phyloP scores from a whole-genome alignment of 2,888 invertebrate genomes.

The Caenorhabditis sp. region DNA sequence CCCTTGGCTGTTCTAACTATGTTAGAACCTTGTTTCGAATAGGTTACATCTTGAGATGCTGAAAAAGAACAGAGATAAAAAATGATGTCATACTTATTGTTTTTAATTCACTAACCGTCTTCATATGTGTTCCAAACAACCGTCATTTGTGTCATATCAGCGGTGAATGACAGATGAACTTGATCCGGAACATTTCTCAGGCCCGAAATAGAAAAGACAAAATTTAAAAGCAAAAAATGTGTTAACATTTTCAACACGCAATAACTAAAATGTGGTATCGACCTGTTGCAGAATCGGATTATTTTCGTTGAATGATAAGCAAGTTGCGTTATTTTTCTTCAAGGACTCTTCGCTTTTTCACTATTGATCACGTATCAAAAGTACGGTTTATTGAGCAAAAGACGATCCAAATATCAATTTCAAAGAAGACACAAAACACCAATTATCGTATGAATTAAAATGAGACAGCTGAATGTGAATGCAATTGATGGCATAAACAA shows the following conservation, averaged over 20 bases:
- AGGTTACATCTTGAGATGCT: slow-evolving; percentile 33
- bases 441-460: slow-evolving; percentile 13
- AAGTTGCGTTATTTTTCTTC: neutral
- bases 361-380: neutral
- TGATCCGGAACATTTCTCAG: slow-evolving; percentile 52
- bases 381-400: neutral
- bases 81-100: too few species aligned
- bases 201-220: neutral
- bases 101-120: slow-evolving; percentile 2
- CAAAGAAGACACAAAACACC: neutral
- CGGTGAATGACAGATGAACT: slow-evolving; percentile 60
- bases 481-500: slow-evolving; percentile 13
- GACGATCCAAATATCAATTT: neutral
- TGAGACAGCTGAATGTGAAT: slow-evolving; percentile 3
- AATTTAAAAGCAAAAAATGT: neutral
- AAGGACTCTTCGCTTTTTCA: neutral
- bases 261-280: neutral
- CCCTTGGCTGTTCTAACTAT: slow-evolving; percentile 10
- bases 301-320: neutral
- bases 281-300: slow-evolving; percentile 1
- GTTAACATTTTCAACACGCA: slow-evolving; percentile 4
- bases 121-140: slow-evolving; percentile 61
- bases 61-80: too few species aligned
- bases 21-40: slow-evolving; percentile 9
- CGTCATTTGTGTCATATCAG: slow-evolving; percentile 53